Evolutionary conservation across 1,140 invertebrate genomes (phyloP), one percentile per base, ranked within the genome.

Genomic region (roundworm (Caenorhabditis elegans)): DNA sequence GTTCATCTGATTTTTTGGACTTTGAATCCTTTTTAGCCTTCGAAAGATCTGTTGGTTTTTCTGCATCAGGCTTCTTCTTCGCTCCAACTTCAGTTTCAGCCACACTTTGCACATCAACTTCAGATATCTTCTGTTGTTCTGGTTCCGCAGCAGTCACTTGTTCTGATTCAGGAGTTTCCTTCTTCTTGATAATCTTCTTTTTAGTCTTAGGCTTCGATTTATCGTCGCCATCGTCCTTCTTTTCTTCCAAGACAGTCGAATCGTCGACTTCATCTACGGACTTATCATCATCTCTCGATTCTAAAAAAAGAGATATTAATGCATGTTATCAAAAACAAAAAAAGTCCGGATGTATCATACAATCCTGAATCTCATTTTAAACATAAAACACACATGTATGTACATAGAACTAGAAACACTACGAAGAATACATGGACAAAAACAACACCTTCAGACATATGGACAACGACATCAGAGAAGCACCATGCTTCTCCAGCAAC

Each of bases 401-500:
- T 26, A 77, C 43, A 49, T 19, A 28, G 10, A 22, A 55, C 19
- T 11, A 8, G 6, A 28, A 28, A 55, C 26, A 24, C 8, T 22
- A 55, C n/a, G n/a, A 15, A 28, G 19, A 77, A 13, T 26, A 43
- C 28, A 77, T 3, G 1, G 46, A 77, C 46, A 53, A 77, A 46
- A 77, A 77, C 76, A 31, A 48, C 28, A 83, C 82, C 82, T 79
- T 83, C 36, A 15, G 53, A 60, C 76, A 77, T 43, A 79, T 76
- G 78, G 51, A 83, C 77, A 79, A 76, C 39, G 24, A 83, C 46
- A 53, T 83, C 76, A 70, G 82, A 78, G 55, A 70, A 83, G 28
- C 82, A 83, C 82, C 82, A 83, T 36, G 82, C 82, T 53, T 83
- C 82, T 34, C 82, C 82, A 43, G 76, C 76, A 5, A 55, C 76